Conservation (phyloP, 2,888 invertebrate genomes). For the Xestobium rufovillosum region DNA sequence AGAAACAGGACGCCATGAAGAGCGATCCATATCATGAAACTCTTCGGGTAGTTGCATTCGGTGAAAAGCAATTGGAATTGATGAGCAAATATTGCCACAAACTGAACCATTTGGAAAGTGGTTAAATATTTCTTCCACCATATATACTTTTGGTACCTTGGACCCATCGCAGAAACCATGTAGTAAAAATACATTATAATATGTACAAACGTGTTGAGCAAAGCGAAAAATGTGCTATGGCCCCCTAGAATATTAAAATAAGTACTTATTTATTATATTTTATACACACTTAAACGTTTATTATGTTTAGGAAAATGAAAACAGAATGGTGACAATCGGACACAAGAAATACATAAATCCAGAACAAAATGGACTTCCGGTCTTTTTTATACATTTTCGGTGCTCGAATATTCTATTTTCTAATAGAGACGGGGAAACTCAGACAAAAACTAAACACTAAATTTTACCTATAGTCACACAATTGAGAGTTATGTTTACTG, state of each 20-base stretch:
- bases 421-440: too few relatives aligned
- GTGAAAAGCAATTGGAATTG: conserved; percentile 85
- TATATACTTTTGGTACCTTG: conserved; percentile 83
- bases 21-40: conserved; percentile 91
- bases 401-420: too few relatives aligned
- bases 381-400: too few relatives aligned
- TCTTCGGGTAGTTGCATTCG: conserved; percentile 85
- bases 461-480: too few relatives aligned
- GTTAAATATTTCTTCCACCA: conserved; percentile 99
- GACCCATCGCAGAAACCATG: conserved; percentile 91
- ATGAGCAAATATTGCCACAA: conserved; percentile 84
- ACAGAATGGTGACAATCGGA: neutral
- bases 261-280: neutral
- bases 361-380: too few relatives aligned
- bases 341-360: too few relatives aligned
- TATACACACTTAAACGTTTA: neutral
- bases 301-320: too few relatives aligned
- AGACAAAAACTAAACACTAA: too few relatives aligned
- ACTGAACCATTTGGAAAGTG: conserved; percentile 93
- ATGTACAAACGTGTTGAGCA: conserved; percentile 91
- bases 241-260: conserved; percentile 58
- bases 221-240: conserved; percentile 92
- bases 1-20: conserved; percentile 91
- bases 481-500: conserved; percentile 5
- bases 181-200: conserved; percentile 97